Base-by-base conservation (phyloP, 2,113 vertebrate genomes). In the Sapajus apella region DNA sequence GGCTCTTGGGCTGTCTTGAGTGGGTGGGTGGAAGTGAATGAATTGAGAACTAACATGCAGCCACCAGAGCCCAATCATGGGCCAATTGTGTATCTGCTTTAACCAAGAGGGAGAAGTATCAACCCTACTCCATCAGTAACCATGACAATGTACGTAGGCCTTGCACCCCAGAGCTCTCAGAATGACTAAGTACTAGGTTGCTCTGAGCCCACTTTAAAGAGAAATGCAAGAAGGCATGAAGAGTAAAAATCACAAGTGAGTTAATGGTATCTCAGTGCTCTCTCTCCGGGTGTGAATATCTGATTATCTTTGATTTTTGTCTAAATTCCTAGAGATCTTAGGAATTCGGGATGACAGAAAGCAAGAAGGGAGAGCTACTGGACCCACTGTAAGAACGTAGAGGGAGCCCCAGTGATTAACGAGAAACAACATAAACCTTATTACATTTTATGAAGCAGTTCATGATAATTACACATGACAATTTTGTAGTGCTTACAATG, bases 101-200 rank as follows among this genome's bases (percentile, higher is more conserved):
- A 81, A 11, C 10, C 43, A 25, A 4, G 5, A 20, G n/a, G 21
- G 47, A 14, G 17, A 61, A 58, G n/a, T 6, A 18, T 0, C 21
- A 0, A 0, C 16, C 37, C 1, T 43, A 9, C 27, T 45, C 55
- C 43, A 83, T 17, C 27, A 50, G 5, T 20, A 47, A 23, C 8
- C 21, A 16, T 0, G 4, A 35, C 35, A 43, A 32, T 13, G 10
- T 0, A 4, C 2, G 1, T 13, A 8, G 12, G 12, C n/a, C 10
- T 13, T 80, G 55, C 6, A n/a, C 9, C 5, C 16, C 30, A 21
- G 17, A 4, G 21, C 18, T 3, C 43, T 56, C 25, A 5, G 30
- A 40, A 5, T 14, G 47, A 11, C 40, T 5, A 0, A 11, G 1
- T 4, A 5, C 13, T 6, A 13, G 1, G 23, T 52, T 61, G 18